Evolutionary conservation across 2,113 vertebrate genomes (phyloP), one percentile per base, ranked within the genome.

Genomic region (Mus pahari): DNA sequence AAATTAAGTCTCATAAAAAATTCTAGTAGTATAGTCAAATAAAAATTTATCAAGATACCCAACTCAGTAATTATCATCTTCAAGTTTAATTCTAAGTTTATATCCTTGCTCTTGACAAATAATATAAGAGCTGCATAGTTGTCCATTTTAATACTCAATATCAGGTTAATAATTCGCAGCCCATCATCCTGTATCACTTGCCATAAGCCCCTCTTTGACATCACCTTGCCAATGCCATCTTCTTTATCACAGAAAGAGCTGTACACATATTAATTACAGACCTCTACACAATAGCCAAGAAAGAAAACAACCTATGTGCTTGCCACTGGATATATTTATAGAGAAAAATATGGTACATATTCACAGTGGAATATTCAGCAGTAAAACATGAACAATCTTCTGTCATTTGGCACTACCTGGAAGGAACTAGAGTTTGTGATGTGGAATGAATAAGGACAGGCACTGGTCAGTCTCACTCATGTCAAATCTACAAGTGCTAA

Each of bases 11-110:
- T 55, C 62, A 71, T 26, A 88, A 91, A 82, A 58, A 20, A 20
- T 24, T 62, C 3, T 71, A 17, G 33, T 89, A 89, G 48, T 16
- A 68, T 20, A 84, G 6, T 33, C 16, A 14, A 62, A 22, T 8
- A 92, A 87, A n/a, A 74, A 1, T 31, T 11, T 60, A 94, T 20
- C 62, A 48, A 68, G 7, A 19, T 8, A 31, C 39, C 3, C n/a
- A 58, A 74, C 42, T 91, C 22, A 88, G 84, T 92, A 58, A 87
- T 94, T 96, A 90, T 10, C 4, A 91, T 19, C 42, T 90, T 26
- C 1, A 60, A 26, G 1, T 75, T 91, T 22, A 71, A 60, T 6
- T 31, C 55, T 73, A n/a, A 84, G 75, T 74, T 87, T 75, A 77
- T 39, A n/a, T 42, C 0, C 48, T 12, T 73, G 13, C 11, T 79